Base-by-base conservation (phyloP, 2,888 invertebrate species). In the Platerodrilus igneus region DNA sequence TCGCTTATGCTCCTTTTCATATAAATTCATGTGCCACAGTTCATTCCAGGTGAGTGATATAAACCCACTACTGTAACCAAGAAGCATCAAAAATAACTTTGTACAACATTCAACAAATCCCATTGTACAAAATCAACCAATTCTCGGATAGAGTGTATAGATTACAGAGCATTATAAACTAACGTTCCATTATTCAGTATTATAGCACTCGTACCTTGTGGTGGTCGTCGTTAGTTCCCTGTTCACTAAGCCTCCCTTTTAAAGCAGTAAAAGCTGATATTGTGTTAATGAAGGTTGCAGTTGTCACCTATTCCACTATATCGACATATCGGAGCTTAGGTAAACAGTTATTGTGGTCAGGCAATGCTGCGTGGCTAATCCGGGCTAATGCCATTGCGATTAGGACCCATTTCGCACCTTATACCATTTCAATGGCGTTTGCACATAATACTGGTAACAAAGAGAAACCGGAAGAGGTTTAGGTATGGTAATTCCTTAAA, bases 321-420 rank as follows among this genome's bases (percentile, higher is more conserved):
- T 62, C 60, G 62, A 57, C 58, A 51, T 58, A 57, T 58, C 58
- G 54, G 30, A 20, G 41, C 57, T 64, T 63, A 64, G 62, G 65
- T 65, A 65, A 67, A 67, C 67, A 67, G 44, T 60, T 57, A 63
- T 67, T 67, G 62, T 67, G 53, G 52, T 51, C 50, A 56, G 57
- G 59, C 62, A 63, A 63, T 60, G 63, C 58, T 53, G 59, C 58
- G 63, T 60, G 48, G 50, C 51, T 65, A 67, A 65, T 62, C 64
- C 59, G 18, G 47, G 52, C 59, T 63, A 65, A 65, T 64, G 50
- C 64, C 58, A 58, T 60, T 57, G 53, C 57, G 63, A 63, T 63
- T 59, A 64, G 58, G 51, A 42, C 47, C 43, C 53, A 55, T 55
- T 64, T 64, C 64, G 59, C 63, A 64, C 65, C 63, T 62, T 55